Conservation (phyloP, 2,113 vertebrate genomes). For the Scatophagus argus region DNA sequence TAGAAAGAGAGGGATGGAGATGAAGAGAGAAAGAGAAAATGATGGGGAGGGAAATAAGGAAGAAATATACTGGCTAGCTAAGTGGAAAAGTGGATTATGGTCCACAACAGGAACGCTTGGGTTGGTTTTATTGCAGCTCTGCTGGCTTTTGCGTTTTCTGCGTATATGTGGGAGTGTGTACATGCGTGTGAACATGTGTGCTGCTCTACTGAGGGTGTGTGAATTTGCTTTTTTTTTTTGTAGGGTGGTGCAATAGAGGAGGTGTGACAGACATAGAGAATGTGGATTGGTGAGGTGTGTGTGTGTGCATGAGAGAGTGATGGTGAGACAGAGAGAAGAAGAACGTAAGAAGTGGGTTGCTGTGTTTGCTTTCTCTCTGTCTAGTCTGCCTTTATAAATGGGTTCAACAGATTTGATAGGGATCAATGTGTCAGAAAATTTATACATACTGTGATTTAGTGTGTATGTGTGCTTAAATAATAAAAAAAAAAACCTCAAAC, state of each 20-base stretch:
- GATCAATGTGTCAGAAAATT: constrained; percentile 37
- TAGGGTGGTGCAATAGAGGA: constrained; percentile 23
- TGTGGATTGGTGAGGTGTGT: constrained; percentile 25
- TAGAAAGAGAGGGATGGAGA: constrained; percentile 41
- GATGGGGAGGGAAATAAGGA: constrained; percentile 14
- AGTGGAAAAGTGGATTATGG: constrained; percentile 80
- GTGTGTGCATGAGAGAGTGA: neutral
- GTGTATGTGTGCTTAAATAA: constrained; percentile 1
- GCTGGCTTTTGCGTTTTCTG: constrained; percentile 25
- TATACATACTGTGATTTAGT: neutral
- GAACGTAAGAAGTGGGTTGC: constrained; percentile 17
- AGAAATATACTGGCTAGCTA: constrained; percentile 65
- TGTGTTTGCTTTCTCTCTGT: constrained; percentile 33
- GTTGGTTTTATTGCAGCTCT: constrained; percentile 70
- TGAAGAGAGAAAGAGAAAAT: constrained; percentile 26
- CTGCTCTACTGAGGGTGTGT: constrained; percentile 54
- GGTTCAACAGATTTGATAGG: constrained; percentile 43
- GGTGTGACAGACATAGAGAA: constrained; percentile 41
- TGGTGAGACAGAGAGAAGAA: neutral
- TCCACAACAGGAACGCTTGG: constrained; percentile 74
- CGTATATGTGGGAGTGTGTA: constrained; percentile 33
- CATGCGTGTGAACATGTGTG: constrained; percentile 62
- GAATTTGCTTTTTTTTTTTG: constrained; percentile 49
- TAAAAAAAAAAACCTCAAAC: constrained; percentile 1
- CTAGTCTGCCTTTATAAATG: constrained; percentile 42